A percentile compares a stretch with the other conserved stretches of the same genome.
phyloP scores from a whole-genome alignment of 2,888 invertebrate species.

The Melikaiella ostensackeni region DNA sequence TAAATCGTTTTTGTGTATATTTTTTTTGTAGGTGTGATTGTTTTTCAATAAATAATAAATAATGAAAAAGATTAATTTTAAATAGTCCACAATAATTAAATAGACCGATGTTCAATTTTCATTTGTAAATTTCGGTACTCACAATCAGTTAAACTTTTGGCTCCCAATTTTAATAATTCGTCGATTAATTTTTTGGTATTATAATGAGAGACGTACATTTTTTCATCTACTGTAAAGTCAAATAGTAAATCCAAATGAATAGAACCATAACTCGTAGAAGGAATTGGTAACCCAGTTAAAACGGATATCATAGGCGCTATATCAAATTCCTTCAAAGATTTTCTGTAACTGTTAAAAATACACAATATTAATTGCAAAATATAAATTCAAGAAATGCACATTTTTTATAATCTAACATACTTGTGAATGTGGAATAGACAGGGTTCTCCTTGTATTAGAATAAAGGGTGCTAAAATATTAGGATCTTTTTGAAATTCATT shows the following conservation, averaged over 20 bases:
- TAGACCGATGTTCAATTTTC: no score
- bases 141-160: background rate
- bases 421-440: slow-evolving; percentile 85
- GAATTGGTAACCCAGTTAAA: slow-evolving; percentile 87
- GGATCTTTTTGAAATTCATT: slow-evolving; percentile 5
- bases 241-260: slow-evolving; percentile 61
- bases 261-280: slow-evolving; percentile 81
- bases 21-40: no score
- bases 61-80: no score
- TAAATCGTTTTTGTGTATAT: no score
- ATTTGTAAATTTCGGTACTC: background rate
- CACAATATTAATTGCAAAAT: background rate
- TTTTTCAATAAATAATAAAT: no score
- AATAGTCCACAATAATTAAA: no score
- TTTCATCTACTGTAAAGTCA: slow-evolving; percentile 64
- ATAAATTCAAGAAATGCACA: background rate
- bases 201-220: slow-evolving; percentile 79
- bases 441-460: slow-evolving; percentile 83
- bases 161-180: slow-evolving; percentile 53
- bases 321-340: slow-evolving; percentile 79
- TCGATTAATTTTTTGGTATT: slow-evolving; percentile 75
- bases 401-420: slow-evolving; percentile 7
- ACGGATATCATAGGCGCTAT: slow-evolving; percentile 88
- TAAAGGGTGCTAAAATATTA: background rate
- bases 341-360: slow-evolving; percentile 25